Conservation (phyloP, 2,797 vertebrate genomes). For the Darevskia mixta region DNA sequence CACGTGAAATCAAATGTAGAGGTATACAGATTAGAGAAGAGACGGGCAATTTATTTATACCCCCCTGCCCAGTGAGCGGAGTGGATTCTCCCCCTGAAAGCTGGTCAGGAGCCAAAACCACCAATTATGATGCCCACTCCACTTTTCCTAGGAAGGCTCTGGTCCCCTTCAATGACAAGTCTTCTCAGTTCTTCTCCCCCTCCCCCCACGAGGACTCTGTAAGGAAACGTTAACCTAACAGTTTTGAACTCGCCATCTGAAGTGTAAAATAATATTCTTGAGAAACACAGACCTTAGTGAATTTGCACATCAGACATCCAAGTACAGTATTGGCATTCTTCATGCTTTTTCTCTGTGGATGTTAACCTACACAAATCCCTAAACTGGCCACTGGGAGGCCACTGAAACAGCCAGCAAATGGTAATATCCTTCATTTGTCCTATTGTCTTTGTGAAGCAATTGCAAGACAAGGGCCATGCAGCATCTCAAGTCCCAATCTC, state of each 20-base stretch:
- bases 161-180: background rate
- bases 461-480: background rate
- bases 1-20: background rate
- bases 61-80: background rate
- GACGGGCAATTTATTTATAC: too few species aligned
- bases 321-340: background rate
- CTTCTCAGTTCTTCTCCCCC: too few species aligned
- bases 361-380: constrained; percentile 24
- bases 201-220: background rate
- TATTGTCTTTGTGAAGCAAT: background rate
- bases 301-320: background rate
- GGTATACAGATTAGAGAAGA: background rate
- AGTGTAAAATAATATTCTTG: background rate
- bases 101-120: background rate
- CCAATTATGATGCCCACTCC: background rate
- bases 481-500: background rate
- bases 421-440: background rate
- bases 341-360: background rate
- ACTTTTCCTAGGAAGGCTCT: background rate
- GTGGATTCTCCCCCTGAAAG: background rate
- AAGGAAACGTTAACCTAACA: background rate
- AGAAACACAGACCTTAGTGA: background rate
- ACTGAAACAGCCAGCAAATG: background rate
- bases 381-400: constrained; percentile 39
- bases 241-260: background rate